Percentiles rank a stretch among this genome's conserved stretches.
Conservation (phyloP, 2,113 vertebrate genomes). For the Haliaeetus leucogaster region DNA sequence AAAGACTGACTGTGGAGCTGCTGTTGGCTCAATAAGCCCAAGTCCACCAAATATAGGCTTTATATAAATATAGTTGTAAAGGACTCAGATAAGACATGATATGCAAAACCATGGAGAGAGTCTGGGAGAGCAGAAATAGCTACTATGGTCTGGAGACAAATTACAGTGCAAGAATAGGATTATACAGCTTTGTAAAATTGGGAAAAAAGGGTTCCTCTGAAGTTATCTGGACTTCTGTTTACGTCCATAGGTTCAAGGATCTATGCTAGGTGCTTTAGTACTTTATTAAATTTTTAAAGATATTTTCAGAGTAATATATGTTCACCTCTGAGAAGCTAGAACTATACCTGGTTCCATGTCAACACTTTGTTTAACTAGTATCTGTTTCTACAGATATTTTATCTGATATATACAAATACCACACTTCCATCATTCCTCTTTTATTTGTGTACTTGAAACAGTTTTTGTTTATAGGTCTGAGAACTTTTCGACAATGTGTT, state of each 20-base stretch:
- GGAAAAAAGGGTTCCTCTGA: neutral
- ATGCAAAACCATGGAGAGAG: neutral
- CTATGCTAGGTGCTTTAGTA: neutral
- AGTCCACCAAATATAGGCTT: neutral
- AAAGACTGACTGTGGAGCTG: neutral
- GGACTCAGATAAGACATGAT: neutral
- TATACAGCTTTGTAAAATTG: neutral
- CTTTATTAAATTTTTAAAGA: neutral
- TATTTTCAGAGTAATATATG: neutral
- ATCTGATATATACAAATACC: neutral
- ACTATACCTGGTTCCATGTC: neutral
- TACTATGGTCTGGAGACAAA: neutral
- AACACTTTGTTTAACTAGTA: neutral
- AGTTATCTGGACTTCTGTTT: neutral
- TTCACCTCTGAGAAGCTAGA: neutral
- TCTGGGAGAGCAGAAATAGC: neutral
- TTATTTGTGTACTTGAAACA: neutral
- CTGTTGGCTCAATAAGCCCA: neutral
- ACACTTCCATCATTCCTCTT: neutral
- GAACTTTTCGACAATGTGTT: neutral
- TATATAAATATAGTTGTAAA: neutral
- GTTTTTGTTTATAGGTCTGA: neutral
- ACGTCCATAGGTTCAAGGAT: rapidly evolving
- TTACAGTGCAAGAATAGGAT: neutral
- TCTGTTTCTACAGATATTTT: neutral